These are phyloP conservation scores for Iphiclides podalirius DNA, from an alignment of 2,888 invertebrate genomes.

Conservation along the genomic window DNA sequence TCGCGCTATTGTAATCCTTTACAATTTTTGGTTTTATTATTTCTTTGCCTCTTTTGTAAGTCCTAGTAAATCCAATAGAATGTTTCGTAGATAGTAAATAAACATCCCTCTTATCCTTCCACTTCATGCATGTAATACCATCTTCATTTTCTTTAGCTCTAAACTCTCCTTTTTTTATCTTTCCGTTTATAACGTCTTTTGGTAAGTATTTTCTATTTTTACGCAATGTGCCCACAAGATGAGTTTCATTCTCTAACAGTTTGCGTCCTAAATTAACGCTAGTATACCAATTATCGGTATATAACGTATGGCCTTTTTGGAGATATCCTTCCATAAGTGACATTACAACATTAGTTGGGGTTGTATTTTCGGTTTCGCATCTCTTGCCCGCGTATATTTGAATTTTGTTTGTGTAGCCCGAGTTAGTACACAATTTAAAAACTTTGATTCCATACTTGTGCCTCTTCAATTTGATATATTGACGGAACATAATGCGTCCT, in stretches of 20 bases:
- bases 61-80: slow-evolving; percentile 26
- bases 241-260: slow-evolving; percentile 15
- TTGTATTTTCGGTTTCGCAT: slow-evolving; percentile 4
- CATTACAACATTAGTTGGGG: neutral
- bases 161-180: slow-evolving; percentile 23
- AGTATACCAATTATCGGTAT: slow-evolving; percentile 12
- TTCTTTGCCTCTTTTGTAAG: slow-evolving; percentile 12
- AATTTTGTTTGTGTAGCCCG: slow-evolving; percentile 17
- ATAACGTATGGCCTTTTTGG: slow-evolving; percentile 11
- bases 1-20: slow-evolving; percentile 13
- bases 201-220: slow-evolving; percentile 21
- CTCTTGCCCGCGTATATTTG: slow-evolving; percentile 20
- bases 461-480: slow-evolving; percentile 29
- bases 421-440: slow-evolving; percentile 29
- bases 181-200: slow-evolving; percentile 19
- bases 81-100: slow-evolving; percentile 19
- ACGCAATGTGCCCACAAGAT: slow-evolving; percentile 19
- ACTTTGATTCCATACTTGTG: slow-evolving; percentile 31
- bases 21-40: slow-evolving; percentile 16
- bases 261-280: slow-evolving; percentile 18
- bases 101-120: slow-evolving; percentile 11
- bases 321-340: neutral
- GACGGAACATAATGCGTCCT: slow-evolving; percentile 26
- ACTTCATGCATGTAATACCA: slow-evolving; percentile 15
- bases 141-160: slow-evolving; percentile 21